These are phyloP conservation scores for Nesometra sesokonis DNA, from an alignment of 35 echinoderm and acorn worm genomes.

Conservation along the genomic window DNA sequence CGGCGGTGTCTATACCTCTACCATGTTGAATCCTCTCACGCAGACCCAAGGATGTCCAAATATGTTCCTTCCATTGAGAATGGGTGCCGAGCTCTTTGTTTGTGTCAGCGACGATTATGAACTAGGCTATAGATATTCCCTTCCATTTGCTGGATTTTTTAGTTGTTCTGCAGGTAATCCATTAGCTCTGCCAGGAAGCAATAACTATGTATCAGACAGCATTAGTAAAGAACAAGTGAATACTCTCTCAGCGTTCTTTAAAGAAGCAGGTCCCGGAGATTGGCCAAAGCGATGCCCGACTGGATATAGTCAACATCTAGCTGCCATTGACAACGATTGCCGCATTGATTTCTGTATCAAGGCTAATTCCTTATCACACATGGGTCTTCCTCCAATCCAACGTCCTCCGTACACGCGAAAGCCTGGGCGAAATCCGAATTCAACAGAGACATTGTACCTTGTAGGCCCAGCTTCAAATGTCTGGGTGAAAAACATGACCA, in stretches of 20 bases:
- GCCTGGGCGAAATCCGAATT: background rate
- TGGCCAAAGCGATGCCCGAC: slow-evolving; percentile 22
- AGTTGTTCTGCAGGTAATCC: slow-evolving; percentile 25
- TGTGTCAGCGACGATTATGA: slow-evolving; percentile 33
- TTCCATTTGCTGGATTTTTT: slow-evolving; percentile 26
- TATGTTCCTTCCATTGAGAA: background rate
- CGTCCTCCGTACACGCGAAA: background rate
- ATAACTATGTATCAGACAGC: background rate
- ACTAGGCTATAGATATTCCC: slow-evolving; percentile 4
- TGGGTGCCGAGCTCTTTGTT: slow-evolving; percentile 4
- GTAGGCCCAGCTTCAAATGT: background rate
- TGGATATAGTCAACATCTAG: slow-evolving; percentile 18
- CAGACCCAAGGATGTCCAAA: background rate
- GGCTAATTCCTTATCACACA: background rate
- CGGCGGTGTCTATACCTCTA: slow-evolving; percentile 9
- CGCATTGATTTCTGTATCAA: slow-evolving; percentile 29
- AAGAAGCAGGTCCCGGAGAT: background rate
- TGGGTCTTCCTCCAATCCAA: background rate
- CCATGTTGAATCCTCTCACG: slow-evolving; percentile 7
- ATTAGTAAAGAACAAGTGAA: background rate
- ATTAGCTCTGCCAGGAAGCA: background rate
- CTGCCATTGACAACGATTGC: slow-evolving; percentile 8
- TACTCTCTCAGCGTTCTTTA: background rate
- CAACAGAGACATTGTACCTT: background rate
- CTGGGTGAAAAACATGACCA: background rate